Conservation (phyloP, 2,888 invertebrate species). For the Diarsia rubi region DNA sequence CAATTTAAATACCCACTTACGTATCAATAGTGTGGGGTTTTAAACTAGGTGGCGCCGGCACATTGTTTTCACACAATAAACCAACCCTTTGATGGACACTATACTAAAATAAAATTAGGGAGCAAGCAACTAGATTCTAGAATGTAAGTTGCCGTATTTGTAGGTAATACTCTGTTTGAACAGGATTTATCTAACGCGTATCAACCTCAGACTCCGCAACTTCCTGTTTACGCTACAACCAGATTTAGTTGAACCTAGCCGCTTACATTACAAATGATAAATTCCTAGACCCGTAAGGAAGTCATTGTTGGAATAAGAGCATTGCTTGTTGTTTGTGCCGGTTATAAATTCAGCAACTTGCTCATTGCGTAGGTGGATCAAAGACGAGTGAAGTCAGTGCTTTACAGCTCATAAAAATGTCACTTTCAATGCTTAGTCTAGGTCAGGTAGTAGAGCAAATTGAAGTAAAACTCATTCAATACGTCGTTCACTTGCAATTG, state of each 20-base stretch:
- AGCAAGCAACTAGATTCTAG: constrained; percentile 33
- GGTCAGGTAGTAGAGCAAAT: constrained; percentile 27
- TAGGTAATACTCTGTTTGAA: constrained; percentile 44
- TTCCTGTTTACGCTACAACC: constrained; percentile 53
- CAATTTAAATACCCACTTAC: constrained; percentile 9
- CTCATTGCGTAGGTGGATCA: constrained; percentile 40
- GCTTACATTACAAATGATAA: constrained; percentile 61
- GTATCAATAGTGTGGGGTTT: constrained; percentile 9
- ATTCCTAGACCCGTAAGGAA: constrained; percentile 54
- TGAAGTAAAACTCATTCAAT: constrained; percentile 21
- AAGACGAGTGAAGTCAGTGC: constrained; percentile 55
- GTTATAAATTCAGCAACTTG: constrained; percentile 45
- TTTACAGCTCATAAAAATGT: constrained; percentile 58
- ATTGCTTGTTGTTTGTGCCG: constrained; percentile 38
- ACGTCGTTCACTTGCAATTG: constrained; percentile 10
- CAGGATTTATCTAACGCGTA: constrained; percentile 48
- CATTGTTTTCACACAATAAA: constrained; percentile 23
- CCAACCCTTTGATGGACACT: constrained; percentile 18
- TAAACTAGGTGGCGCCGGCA: background rate
- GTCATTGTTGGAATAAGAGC: constrained; percentile 50
- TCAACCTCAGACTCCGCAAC: constrained; percentile 37
- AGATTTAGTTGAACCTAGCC: constrained; percentile 55
- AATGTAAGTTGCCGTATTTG: constrained; percentile 34
- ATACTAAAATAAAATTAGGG: constrained; percentile 49
- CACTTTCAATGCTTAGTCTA: constrained; percentile 56